Conservation (phyloP, 2,797 vertebrate species). For the Natrix natrix region DNA sequence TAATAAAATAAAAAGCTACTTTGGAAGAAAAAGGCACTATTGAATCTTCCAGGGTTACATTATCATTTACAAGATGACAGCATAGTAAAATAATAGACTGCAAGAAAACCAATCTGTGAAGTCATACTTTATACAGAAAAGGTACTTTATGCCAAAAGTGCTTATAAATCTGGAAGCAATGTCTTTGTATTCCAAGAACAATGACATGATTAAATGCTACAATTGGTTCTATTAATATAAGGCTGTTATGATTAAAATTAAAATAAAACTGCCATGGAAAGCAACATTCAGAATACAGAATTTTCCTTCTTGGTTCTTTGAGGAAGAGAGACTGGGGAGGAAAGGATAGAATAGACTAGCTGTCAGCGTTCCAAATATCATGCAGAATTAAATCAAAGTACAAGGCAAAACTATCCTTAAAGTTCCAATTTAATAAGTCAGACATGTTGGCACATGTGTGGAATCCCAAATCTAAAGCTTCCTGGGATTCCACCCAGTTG, state of each 20-base stretch:
- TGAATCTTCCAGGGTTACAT: constrained; percentile 5
- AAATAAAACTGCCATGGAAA: not conserved
- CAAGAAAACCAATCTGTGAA: constrained; percentile 13
- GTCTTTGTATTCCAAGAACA: not conserved
- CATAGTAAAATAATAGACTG: constrained; percentile 9
- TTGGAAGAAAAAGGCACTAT: constrained; percentile 7
- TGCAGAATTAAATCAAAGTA: too few species aligned
- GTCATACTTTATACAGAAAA: not conserved
- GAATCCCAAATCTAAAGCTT: too few species aligned
- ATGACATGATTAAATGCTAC: constrained; percentile 17
- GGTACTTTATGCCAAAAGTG: constrained; percentile 21
- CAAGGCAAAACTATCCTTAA: too few species aligned
- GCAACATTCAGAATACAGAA: not conserved
- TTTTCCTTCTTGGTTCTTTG: not conserved
- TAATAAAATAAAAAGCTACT: constrained; percentile 35
- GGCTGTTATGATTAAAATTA: not conserved
- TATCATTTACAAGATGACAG: constrained; percentile 42
- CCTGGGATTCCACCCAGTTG: too few species aligned
- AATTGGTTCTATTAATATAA: constrained; percentile 5
- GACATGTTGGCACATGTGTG: too few species aligned
- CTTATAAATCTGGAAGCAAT: constrained; percentile 20
- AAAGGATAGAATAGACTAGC: not conserved
- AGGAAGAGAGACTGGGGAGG: not conserved
- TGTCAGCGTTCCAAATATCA: too few species aligned
- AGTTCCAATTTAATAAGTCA: too few species aligned